Evolutionary conservation across 2,113 vertebrate genomes (phyloP).

Genomic region (Charina bottae): DNA sequence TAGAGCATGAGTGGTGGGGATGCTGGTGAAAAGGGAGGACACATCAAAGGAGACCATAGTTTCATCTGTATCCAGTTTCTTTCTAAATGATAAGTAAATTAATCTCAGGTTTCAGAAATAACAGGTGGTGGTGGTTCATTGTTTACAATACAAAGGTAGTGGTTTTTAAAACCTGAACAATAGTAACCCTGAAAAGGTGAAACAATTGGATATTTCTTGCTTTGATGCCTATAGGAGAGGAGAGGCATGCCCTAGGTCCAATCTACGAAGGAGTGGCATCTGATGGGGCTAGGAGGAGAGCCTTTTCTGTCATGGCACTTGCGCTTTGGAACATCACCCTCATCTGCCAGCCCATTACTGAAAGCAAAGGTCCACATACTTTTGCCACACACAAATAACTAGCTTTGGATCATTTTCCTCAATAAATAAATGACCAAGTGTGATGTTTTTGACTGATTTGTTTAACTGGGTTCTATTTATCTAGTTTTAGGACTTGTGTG

Average conservation of each 20-base stretch:
- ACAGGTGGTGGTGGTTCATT: not conserved
- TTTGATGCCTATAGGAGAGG: not conserved
- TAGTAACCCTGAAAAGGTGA: not conserved
- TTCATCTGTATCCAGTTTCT: too few relatives aligned
- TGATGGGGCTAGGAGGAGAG: not conserved
- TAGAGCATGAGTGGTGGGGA: too few relatives aligned
- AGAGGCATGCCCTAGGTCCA: not conserved
- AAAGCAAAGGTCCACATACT: not conserved
- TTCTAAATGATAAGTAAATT: not conserved
- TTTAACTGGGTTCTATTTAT: not conserved
- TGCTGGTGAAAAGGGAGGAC: too few relatives aligned
- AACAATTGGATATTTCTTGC: not conserved
- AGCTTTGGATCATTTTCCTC: not conserved
- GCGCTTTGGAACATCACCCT: not conserved
- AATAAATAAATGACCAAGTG: not conserved
- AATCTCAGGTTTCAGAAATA: not conserved
- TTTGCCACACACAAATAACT: not conserved
- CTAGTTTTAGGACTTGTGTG: not conserved
- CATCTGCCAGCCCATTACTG: not conserved
- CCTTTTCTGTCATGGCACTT: not conserved
- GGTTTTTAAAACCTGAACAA: not conserved
- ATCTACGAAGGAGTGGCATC: not conserved
- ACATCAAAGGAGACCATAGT: too few relatives aligned
- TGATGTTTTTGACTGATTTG: not conserved
- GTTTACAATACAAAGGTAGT: not conserved